Evolutionary conservation across 2,797 vertebrate genomes (phyloP).

Genomic region (Crocodylus rhombifer): DNA sequence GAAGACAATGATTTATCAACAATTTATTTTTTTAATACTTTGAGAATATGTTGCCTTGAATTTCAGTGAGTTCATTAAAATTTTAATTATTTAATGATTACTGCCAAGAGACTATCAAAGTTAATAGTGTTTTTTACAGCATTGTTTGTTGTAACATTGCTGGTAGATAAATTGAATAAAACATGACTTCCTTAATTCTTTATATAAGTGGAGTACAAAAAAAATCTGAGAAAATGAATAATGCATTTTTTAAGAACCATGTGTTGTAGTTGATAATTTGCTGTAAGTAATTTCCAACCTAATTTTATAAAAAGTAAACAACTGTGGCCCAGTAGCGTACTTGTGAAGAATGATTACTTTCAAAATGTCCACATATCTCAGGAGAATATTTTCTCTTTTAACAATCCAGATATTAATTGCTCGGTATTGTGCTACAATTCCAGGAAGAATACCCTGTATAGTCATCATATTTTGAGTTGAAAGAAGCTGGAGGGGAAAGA

Average conservation of each 20-base stretch:
- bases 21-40: not conserved
- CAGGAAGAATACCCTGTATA: not conserved
- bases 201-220: not conserved
- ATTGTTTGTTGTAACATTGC: not conserved
- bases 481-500: conserved; percentile 2
- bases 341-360: conserved; percentile 29
- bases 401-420: conserved; percentile 26
- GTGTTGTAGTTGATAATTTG: not conserved
- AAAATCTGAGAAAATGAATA: conserved; percentile 2
- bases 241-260: not conserved
- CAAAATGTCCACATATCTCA: conserved; percentile 10
- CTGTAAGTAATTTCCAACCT: not conserved
- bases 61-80: not conserved
- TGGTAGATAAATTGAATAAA: conserved; percentile 17
- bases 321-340: not conserved
- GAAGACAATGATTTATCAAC: not conserved
- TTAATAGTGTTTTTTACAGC: not conserved
- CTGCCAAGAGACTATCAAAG: not conserved
- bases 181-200: conserved; percentile 11
- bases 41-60: conserved; percentile 10
- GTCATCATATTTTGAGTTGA: conserved; percentile 20
- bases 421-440: not conserved
- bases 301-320: conserved; percentile 1
- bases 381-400: conserved; percentile 2
- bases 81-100: conserved; percentile 16